Evolutionary conservation across 2,113 vertebrate genomes (phyloP).

Genomic region (Chunga burmeisteri): DNA sequence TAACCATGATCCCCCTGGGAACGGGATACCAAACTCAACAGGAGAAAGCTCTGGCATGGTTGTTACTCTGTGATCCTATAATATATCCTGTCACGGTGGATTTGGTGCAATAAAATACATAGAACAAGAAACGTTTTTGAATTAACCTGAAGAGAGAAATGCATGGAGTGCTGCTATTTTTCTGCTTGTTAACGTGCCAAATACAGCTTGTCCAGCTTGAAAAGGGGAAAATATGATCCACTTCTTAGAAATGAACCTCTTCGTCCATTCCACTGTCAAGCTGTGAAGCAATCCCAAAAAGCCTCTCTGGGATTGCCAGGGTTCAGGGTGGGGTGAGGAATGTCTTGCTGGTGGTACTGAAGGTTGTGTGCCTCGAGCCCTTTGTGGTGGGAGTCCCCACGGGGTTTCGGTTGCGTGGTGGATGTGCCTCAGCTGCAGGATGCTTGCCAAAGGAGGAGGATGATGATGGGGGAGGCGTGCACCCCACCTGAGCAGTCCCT

Average conservation of each 20-base stretch:
- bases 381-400: neutral
- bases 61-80: neutral
- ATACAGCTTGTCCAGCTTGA: neutral
- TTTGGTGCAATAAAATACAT: neutral
- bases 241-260: neutral
- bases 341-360: neutral
- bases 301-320: neutral
- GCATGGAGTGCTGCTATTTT: neutral
- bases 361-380: fast-evolving
- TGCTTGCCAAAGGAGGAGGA: neutral
- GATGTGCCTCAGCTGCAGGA: neutral
- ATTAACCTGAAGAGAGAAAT: neutral
- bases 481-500: neutral
- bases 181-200: neutral
- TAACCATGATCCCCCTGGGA: neutral
- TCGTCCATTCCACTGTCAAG: neutral
- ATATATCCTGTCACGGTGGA: neutral
- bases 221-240: neutral
- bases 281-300: neutral
- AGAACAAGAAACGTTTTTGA: neutral
- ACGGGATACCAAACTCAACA: neutral
- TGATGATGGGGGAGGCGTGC: fast-evolving
- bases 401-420: neutral
- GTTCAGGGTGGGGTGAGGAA: neutral
- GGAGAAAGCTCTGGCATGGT: neutral